phyloP scores from a whole-genome alignment of 2,888 invertebrate genomes.

The Amphipoea oculea region DNA sequence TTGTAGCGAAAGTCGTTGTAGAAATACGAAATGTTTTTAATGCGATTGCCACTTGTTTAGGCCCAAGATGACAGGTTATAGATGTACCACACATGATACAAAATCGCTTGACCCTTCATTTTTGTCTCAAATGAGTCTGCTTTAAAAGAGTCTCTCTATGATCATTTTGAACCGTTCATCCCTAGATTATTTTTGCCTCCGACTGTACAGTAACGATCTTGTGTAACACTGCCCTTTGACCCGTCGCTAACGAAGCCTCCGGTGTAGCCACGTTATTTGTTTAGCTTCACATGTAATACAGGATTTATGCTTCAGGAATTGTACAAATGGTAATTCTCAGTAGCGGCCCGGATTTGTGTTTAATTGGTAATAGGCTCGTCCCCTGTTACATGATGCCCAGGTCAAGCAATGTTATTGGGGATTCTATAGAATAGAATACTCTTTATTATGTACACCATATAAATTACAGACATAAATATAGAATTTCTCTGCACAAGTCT shows the following conservation, averaged over 20 bases:
- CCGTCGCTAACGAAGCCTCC: conserved; percentile 63
- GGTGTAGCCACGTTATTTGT: conserved; percentile 58
- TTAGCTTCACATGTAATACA: conserved; percentile 43
- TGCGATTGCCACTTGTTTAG: no score
- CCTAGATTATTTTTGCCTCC: neutral
- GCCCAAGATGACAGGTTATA: no score
- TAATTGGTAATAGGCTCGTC: conserved; percentile 21
- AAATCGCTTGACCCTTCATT: neutral
- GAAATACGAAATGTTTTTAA: no score
- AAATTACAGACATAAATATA: no score
- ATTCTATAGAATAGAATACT: neutral
- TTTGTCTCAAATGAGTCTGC: neutral
- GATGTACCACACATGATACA: neutral
- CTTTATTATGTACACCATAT: no score
- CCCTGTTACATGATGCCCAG: neutral
- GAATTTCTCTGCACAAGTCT: neutral
- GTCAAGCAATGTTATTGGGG: neutral
- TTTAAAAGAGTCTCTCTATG: neutral
- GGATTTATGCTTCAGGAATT: conserved; percentile 53
- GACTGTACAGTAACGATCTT: conserved; percentile 46
- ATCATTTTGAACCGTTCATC: neutral
- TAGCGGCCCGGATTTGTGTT: conserved; percentile 14
- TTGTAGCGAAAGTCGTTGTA: no score
- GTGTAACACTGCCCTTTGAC: conserved; percentile 64
- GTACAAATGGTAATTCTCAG: conserved; percentile 12